Conservation (phyloP, 1,140 invertebrate genomes). For the Delia radicum region DNA sequence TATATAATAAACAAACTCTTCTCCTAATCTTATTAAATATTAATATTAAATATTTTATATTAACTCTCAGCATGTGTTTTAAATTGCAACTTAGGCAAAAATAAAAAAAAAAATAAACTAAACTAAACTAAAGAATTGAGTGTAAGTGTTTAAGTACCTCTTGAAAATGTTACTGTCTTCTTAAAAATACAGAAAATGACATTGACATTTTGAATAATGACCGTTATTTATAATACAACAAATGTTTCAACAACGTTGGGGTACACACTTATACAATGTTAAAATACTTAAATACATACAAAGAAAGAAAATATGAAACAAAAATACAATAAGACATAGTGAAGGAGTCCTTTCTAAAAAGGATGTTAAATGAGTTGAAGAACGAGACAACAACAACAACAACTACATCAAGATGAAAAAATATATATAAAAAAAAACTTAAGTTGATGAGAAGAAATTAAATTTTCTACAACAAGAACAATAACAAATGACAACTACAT, state of each 20-base stretch:
- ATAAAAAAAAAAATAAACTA: not conserved
- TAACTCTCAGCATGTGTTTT: not conserved
- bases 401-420: not conserved
- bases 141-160: not conserved
- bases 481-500: constrained; percentile 4
- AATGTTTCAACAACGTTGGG: not conserved
- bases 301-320: not conserved
- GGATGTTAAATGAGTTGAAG: constrained; percentile 1
- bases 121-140: not conserved
- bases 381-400: not conserved
- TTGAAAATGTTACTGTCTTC: constrained; percentile 1
- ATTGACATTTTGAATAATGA: constrained; percentile 5
- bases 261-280: not conserved
- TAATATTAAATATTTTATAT: not conserved
- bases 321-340: no score
- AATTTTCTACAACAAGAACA: constrained; percentile 1
- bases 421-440: not conserved
- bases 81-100: not conserved
- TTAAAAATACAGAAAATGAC: not conserved
- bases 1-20: no score
- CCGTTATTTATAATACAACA: constrained; percentile 4
- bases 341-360: not conserved
- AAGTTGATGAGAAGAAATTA: constrained; percentile 1
- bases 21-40: no score
- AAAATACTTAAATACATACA: not conserved